phyloP scores from a whole-genome alignment of 2,797 vertebrate species.

The Chiloscyllium punctatum region DNA sequence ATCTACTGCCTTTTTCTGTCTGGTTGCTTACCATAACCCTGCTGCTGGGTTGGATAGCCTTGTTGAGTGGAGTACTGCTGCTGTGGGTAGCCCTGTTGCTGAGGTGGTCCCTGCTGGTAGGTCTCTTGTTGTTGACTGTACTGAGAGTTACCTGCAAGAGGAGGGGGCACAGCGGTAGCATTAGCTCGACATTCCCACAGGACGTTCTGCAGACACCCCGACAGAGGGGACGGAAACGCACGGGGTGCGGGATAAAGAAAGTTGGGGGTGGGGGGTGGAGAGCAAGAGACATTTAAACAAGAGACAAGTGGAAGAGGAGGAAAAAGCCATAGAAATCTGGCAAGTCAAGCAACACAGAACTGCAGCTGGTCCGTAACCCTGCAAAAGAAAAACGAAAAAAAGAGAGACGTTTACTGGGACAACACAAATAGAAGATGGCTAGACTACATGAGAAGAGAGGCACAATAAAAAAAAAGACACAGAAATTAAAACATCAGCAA shows the following conservation, averaged over 20 bases:
- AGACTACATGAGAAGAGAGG: conserved; percentile 60
- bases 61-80: conserved; percentile 80
- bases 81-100: conserved; percentile 87
- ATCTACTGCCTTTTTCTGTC: background rate
- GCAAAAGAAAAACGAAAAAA: conserved; percentile 56
- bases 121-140: conserved; percentile 93
- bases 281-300: conserved; percentile 32
- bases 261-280: background rate
- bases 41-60: conserved; percentile 89
- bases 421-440: conserved; percentile 62
- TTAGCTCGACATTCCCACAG: background rate
- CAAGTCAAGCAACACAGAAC: conserved; percentile 66
- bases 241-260: background rate
- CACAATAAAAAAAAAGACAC: conserved; percentile 67
- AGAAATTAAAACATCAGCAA: conserved; percentile 59
- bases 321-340: conserved; percentile 64
- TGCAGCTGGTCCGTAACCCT: conserved; percentile 67
- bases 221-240: conserved; percentile 56
- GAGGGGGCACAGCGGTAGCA: no score
- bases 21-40: conserved; percentile 79
- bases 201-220: background rate
- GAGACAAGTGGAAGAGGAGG: no score
- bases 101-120: conserved; percentile 89
- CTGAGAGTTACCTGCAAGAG: conserved; percentile 80
- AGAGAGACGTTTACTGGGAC: conserved; percentile 62